These are phyloP conservation scores for Heliconius himera DNA, from an alignment of 1,140 invertebrate species.

Conservation along the genomic window DNA sequence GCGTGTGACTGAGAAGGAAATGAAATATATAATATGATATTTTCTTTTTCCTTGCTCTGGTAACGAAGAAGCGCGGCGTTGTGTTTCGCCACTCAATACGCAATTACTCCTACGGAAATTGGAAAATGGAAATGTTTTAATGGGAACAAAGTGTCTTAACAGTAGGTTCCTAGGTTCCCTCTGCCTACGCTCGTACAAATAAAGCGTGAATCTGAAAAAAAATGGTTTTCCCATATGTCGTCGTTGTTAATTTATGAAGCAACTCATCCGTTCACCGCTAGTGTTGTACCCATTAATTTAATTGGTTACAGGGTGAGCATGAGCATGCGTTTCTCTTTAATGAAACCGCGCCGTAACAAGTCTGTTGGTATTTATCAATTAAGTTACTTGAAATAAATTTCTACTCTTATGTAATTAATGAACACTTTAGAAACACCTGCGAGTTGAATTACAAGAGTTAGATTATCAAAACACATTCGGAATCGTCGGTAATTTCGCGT, in stretches of 20 bases:
- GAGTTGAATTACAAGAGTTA: constrained; percentile 43
- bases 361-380: constrained; percentile 65
- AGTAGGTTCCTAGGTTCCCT: not conserved
- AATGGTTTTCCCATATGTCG: not conserved
- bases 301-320: constrained; percentile 39
- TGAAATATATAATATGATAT: no score
- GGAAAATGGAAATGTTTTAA: no score
- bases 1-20: no score
- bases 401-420: constrained; percentile 59
- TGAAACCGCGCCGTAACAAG: constrained; percentile 53
- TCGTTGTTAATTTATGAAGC: constrained; percentile 25
- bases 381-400: constrained; percentile 60
- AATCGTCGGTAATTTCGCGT: not conserved
- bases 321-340: constrained; percentile 45
- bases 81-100: no score
- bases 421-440: constrained; percentile 60
- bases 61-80: no score
- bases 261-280: constrained; percentile 22
- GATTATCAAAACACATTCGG: constrained; percentile 39
- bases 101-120: no score
- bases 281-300: constrained; percentile 38
- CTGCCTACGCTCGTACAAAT: no score
- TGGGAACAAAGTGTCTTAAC: no score
- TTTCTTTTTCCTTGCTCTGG: no score
- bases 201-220: no score